Evolutionary conservation across 2,888 invertebrate genomes (phyloP).

Genomic region (Drosophila mulleri): DNA sequence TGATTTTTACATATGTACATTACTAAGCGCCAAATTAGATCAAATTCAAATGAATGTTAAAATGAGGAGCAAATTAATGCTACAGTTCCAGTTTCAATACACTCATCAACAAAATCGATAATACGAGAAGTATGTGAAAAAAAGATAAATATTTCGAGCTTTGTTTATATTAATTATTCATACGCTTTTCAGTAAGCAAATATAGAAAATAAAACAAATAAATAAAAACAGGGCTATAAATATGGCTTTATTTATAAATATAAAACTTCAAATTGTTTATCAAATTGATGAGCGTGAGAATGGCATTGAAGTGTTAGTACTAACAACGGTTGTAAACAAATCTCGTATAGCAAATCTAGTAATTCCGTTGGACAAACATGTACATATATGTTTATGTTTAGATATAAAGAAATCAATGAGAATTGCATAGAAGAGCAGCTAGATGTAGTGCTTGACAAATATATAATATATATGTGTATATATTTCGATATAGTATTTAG

Average conservation of each 20-base stretch:
- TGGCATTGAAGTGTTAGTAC: background rate
- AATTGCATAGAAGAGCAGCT: conserved; percentile 1
- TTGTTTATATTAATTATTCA: background rate
- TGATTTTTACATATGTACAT: background rate
- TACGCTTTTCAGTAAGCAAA: background rate
- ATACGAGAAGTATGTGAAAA: background rate
- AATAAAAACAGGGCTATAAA: background rate
- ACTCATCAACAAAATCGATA: background rate
- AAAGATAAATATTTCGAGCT: background rate
- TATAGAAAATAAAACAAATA: background rate
- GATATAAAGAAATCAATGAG: background rate
- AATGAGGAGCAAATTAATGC: too few species aligned
- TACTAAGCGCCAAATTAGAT: too few species aligned
- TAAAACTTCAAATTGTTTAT: background rate
- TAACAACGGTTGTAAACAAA: background rate
- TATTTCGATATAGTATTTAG: background rate
- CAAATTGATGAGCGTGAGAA: background rate
- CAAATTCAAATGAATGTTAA: too few species aligned
- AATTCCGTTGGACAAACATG: background rate
- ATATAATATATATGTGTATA: too few species aligned
- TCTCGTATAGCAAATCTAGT: background rate
- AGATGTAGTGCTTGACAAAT: background rate
- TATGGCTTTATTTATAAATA: background rate
- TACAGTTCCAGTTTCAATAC: background rate
- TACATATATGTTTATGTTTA: background rate